A percentile compares a stretch with the other conserved stretches of the same genome.
phyloP scores from a whole-genome alignment of 2,888 invertebrate genomes.

The Polyommatus iphigenia region DNA sequence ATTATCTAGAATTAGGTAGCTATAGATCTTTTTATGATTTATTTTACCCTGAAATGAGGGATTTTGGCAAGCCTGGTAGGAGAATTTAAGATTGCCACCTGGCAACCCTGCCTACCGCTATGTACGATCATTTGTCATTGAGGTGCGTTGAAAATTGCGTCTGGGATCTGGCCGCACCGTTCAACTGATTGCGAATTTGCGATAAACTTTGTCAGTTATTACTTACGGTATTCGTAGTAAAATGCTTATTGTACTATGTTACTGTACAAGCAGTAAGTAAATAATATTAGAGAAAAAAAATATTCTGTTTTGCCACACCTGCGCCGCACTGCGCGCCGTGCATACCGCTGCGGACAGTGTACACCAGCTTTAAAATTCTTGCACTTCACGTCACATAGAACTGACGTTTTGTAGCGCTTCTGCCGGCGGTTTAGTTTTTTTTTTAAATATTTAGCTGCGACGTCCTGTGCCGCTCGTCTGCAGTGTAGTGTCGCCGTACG shows the following conservation, averaged over 20 bases:
- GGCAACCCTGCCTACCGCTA: slow-evolving; percentile 3
- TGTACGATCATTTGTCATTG: slow-evolving; percentile 19
- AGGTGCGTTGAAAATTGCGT: slow-evolving; percentile 14
- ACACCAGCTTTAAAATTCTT: background rate
- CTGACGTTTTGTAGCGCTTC: background rate
- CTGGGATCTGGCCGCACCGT: background rate
- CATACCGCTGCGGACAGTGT: background rate
- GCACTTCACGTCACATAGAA: too few species aligned
- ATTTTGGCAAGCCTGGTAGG: background rate
- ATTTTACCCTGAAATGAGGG: too few species aligned
- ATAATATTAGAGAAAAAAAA: background rate
- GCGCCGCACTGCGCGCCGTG: too few species aligned
- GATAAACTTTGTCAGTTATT: slow-evolving; percentile 10
- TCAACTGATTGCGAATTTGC: slow-evolving; percentile 1
- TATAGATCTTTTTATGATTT: too few species aligned
- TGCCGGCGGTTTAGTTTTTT: too few species aligned
- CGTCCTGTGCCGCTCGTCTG: background rate
- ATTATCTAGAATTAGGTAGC: too few species aligned
- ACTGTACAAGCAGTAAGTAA: background rate
- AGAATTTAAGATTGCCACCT: background rate
- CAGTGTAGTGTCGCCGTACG: background rate
- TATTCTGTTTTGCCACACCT: too few species aligned
- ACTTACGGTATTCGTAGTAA: slow-evolving; percentile 1
- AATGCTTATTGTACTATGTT: background rate
- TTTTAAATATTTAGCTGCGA: too few species aligned